Base-by-base conservation (phyloP, 1,140 invertebrate genomes). In the Bradysia coprophila region DNA sequence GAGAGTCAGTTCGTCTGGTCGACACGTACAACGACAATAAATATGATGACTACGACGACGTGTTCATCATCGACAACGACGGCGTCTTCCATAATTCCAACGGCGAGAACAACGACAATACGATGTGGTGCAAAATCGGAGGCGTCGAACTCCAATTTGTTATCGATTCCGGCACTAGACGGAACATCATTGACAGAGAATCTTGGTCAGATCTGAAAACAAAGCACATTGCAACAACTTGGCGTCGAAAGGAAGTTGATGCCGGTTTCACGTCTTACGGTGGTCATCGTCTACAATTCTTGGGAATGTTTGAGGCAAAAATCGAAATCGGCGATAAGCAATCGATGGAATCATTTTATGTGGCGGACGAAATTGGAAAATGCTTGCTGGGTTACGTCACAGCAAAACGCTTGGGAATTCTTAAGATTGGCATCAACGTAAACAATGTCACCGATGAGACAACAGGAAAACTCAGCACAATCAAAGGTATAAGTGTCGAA, bases 351-450 rank as follows among this genome's bases (percentile, higher is more conserved):
- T 13, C 36, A 4, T 37, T 44, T 13, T 21, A 46, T 2, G 48
- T 51, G 2, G 34, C 40, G n/a, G 24, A 46, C 43, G 44, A 40
- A 3, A 13, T 40, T 0, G 43, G 45, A 19, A 24, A 41, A 23
- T 11, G 22, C 5, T 15, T 49, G 16, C 32, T 46, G 24, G 47
- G 46, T 31, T 42, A 45, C 40, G 24, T 32, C 5, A 46, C 48
- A 10, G 44, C 43, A 15, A 38, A 1, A 8, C 10, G 37, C 24
- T 33, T 51, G 13, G 40, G 32, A 24, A 42, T 51, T 32, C 24
- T 49, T 18, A 46, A 48, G 49, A 45, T 48, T 10, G 44, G 45
- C 6, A 16, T 6, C 10, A 36, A 36, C 6, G 33, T 36, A 6
- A 36, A 36, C 33, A 16, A 36, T n/a, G 15, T 36, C 15, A 36